Base-by-base conservation (phyloP, 2,797 vertebrate genomes). In the Argya squamiceps region DNA sequence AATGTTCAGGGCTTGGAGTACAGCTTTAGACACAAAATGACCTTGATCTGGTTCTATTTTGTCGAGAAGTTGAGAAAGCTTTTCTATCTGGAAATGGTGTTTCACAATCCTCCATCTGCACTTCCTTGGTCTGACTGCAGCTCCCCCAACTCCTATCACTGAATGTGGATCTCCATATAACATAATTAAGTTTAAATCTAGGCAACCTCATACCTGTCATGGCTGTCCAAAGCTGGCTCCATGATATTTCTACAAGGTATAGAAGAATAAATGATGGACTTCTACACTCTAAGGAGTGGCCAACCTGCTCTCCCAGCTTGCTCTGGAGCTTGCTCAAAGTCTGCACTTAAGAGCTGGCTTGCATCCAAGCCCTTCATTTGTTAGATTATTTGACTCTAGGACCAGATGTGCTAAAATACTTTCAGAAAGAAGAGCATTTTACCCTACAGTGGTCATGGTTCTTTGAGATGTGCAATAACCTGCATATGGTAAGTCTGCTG, bases 401-500 rank as follows among this genome's bases (percentile, higher is more conserved):
- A 97, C 88, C 94, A 96, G 95, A 96, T 97, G 96, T 95, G 81
- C 91, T 93, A 83, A 95, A 95, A 97, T 44, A 56, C 39, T 93
- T 92, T 91, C 64, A 91, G 84, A 93, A 96, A 92, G 85, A 91
- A n/a, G 10, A 88, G 65, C 11, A 10, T 81, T 92, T 92, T 79
- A 88, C 59, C 26, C 85, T 73, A 14, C 34, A 73, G 56, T 67
- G 77, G 83, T 94, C 92, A 88, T 41, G 80, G 92, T 46, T 94
- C 90, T 95, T 90, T 76, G 70, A 93, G 70, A 93, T 84, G 79
- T 73, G 60, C 91, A 92, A 65, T 70, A 95, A 89, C 68, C 75
- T 92, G 81, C 71, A 70, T 37, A 74, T 9, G 2, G 11, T 79
- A 85, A 95, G 71, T 29, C 71, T 85, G 56, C n/a, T 24, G 37